phyloP scores from a whole-genome alignment of 2,888 invertebrate species.

The Esperia sulphurella region DNA sequence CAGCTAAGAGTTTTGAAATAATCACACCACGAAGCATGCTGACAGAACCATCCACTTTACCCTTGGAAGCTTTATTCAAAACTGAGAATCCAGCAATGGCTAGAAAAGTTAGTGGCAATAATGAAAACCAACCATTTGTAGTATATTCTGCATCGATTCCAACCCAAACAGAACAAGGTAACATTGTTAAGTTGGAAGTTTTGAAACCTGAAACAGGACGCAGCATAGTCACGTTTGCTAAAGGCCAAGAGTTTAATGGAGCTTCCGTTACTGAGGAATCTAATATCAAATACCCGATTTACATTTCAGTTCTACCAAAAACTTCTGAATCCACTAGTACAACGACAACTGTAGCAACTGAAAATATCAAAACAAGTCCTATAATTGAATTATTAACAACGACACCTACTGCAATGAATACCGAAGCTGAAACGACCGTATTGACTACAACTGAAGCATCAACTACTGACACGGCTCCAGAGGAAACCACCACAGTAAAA shows the following conservation, averaged over 20 bases:
- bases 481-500: conserved; percentile 54
- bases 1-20: conserved; percentile 52
- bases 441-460: conserved; percentile 24
- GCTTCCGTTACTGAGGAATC: conserved; percentile 39
- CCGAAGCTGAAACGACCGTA: conserved; percentile 21
- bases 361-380: conserved; percentile 30
- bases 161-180: conserved; percentile 47
- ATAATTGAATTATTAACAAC: conserved; percentile 34
- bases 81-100: conserved; percentile 63
- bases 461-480: conserved; percentile 40
- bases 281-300: conserved; percentile 44
- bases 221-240: conserved; percentile 58
- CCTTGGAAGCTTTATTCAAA: conserved; percentile 84
- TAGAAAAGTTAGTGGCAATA: conserved; percentile 38
- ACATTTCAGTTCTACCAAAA: conserved; percentile 39
- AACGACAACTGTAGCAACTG: conserved; percentile 21
- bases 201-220: conserved; percentile 51
- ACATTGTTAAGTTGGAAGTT: conserved; percentile 51
- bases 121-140: conserved; percentile 56
- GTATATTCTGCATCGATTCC: conserved; percentile 66
- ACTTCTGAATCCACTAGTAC: conserved; percentile 24
- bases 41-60: conserved; percentile 82
- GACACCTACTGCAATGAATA: conserved; percentile 24
- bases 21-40: conserved; percentile 56
- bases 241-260: conserved; percentile 62